Evolutionary conservation across 2,888 invertebrate species (phyloP), one percentile per base, ranked within the genome.

Genomic region (Hipparchia sbordonii): DNA sequence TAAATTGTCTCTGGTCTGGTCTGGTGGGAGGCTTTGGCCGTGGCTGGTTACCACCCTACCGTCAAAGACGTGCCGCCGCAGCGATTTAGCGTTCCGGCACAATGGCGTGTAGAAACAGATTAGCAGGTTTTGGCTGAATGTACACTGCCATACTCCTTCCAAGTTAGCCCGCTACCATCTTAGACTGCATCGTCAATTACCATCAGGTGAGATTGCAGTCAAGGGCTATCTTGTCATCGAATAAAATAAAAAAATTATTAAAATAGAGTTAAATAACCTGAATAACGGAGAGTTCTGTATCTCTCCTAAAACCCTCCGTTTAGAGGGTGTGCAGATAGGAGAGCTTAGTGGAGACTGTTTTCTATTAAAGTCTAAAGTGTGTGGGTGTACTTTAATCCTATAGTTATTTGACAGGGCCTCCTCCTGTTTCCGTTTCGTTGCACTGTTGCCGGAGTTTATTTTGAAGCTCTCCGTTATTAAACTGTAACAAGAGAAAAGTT

Each of bases 401-500:
- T 82, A 93, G 80, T 90, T 92, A 70, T 80, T 80, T 9, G 87
- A 78, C 45, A 84, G 10, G 0, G 94, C 87, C 4, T 91, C 90
- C 9, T 90, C 89, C 57, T 90, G 89, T 76, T 93, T 91, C 4
- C 91, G 79, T 78, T 93, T 91, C 0, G 89, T 89, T 46, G 88
- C 90, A 76, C 88, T 91, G 82, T 87, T 92, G 12, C 91, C 94
- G 0, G 94, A 94, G 84, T 94, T 94, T 45, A 95, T 92, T 74
- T 86, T 91, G 88, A 95, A 95, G 80, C 86, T 94, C 65, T 94
- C 94, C 0, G 94, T 93, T 76, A 94, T 94, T 75, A 95, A 84
- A 78, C 95, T 95, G 92, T 1, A 91, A 82, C 67, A 67, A 74
- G 9, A 45, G 1, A 57, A n/a, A 71, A 10, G 12, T 46, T 46